phyloP scores from a whole-genome alignment of 2,797 vertebrate genomes.

The Ambastaia sidthimunki region DNA sequence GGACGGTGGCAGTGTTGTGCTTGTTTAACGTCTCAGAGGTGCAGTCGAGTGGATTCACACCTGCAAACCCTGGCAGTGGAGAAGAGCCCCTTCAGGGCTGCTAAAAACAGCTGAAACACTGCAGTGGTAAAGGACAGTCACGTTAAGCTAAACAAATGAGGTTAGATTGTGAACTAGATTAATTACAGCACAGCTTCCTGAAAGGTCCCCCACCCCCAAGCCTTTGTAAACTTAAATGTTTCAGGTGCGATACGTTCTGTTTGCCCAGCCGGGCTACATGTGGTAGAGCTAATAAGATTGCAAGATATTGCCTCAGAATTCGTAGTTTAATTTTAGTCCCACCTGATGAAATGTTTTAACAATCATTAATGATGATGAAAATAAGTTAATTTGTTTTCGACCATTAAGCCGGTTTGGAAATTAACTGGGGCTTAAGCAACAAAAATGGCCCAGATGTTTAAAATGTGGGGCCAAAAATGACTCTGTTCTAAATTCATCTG shows the following conservation, averaged over 20 bases:
- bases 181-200: conserved; percentile 37
- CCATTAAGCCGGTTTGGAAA: not conserved
- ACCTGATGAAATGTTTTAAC: conserved; percentile 1
- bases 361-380: not conserved
- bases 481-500: not conserved
- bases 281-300: conserved; percentile 32
- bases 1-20: conserved; percentile 30
- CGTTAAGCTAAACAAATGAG: conserved; percentile 53
- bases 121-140: conserved; percentile 23
- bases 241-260: conserved; percentile 18
- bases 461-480: not conserved
- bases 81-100: conserved; percentile 33
- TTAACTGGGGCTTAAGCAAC: too few relatives aligned
- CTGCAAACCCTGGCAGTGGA: conserved; percentile 48
- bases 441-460: too few relatives aligned
- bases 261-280: conserved; percentile 28
- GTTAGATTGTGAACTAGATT: conserved; percentile 46
- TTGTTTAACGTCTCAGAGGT: conserved; percentile 51
- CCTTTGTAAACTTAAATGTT: conserved; percentile 18
- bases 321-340: not conserved
- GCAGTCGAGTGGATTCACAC: conserved; percentile 39
- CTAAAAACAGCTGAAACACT: conserved; percentile 44
- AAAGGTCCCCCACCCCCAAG: conserved; percentile 33
- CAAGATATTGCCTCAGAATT: conserved; percentile 47
- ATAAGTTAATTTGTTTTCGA: not conserved